A percentile compares a stretch with the other conserved stretches of the same genome.
Conservation (phyloP, 2,797 vertebrate genomes). For the Neostethus bicornis region DNA sequence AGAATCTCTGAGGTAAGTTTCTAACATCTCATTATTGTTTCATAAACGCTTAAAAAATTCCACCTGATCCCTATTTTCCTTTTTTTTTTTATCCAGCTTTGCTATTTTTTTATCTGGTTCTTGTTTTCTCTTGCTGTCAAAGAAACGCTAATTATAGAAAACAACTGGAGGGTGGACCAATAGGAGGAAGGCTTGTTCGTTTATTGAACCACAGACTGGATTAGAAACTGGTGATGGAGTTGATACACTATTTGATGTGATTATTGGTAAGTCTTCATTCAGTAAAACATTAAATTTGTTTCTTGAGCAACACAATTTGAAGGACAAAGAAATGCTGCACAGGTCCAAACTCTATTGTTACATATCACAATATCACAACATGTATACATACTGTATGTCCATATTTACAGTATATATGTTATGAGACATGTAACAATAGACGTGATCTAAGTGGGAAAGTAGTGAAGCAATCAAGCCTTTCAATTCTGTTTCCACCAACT, state of each 20-base stretch:
- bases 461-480: conserved; percentile 27
- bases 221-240: conserved; percentile 47
- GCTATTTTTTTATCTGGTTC: conserved; percentile 46
- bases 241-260: conserved; percentile 58
- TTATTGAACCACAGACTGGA: conserved; percentile 49
- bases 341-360: too few species aligned
- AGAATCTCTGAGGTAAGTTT: conserved; percentile 43
- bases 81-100: conserved; percentile 44
- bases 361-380: too few species aligned
- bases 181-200: conserved; percentile 62
- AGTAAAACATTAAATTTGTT: conserved; percentile 72
- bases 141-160: conserved; percentile 74
- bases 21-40: conserved; percentile 60
- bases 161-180: too few species aligned
- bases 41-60: conserved; percentile 71
- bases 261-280: conserved; percentile 72
- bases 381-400: neutral
- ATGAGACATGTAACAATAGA: conserved; percentile 15
- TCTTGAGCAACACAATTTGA: conserved; percentile 78
- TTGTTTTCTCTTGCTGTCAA: conserved; percentile 55
- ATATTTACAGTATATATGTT: conserved; percentile 5
- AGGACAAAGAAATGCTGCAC: too few species aligned
- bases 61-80: conserved; percentile 67
- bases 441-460: conserved; percentile 11
- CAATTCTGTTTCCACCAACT: conserved; percentile 31